phyloP scores from a whole-genome alignment of 2,113 vertebrate genomes.

The Gila orcuttii region DNA sequence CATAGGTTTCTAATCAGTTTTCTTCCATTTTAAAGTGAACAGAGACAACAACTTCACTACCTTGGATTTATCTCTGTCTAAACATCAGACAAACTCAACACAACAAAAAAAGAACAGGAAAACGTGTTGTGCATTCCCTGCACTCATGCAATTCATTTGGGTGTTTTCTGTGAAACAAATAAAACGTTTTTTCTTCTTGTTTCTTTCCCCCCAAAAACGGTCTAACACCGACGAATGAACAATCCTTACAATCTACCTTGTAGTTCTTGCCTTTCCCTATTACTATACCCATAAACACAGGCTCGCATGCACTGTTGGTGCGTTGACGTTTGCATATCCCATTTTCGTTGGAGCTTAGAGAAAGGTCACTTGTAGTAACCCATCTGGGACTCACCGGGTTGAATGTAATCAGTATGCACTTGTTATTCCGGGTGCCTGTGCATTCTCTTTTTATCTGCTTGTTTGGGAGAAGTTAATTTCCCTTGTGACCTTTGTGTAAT shows the following conservation, averaged over 20 bases:
- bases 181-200: neutral
- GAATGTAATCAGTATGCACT: conserved; percentile 86
- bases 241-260: conserved; percentile 62
- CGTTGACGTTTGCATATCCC: conserved; percentile 72
- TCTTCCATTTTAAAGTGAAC: neutral
- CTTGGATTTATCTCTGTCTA: neutral
- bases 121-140: conserved; percentile 37
- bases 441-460: conserved; percentile 86
- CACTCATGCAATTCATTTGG: conserved; percentile 17
- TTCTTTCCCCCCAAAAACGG: neutral
- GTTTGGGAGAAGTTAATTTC: conserved; percentile 90
- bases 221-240: conserved; percentile 62
- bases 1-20: neutral
- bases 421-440: conserved; percentile 78
- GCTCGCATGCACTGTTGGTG: conserved; percentile 49
- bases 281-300: conserved; percentile 73
- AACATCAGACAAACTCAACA: neutral
- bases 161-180: conserved; percentile 8
- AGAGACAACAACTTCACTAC: neutral
- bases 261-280: conserved; percentile 67
- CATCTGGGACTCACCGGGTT: conserved; percentile 79
- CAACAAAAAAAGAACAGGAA: neutral
- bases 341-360: conserved; percentile 73
- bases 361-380: conserved; percentile 82
- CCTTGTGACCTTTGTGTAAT: conserved; percentile 90